Conservation (phyloP, 2,888 invertebrate species). For the Diarsia dahlii region DNA sequence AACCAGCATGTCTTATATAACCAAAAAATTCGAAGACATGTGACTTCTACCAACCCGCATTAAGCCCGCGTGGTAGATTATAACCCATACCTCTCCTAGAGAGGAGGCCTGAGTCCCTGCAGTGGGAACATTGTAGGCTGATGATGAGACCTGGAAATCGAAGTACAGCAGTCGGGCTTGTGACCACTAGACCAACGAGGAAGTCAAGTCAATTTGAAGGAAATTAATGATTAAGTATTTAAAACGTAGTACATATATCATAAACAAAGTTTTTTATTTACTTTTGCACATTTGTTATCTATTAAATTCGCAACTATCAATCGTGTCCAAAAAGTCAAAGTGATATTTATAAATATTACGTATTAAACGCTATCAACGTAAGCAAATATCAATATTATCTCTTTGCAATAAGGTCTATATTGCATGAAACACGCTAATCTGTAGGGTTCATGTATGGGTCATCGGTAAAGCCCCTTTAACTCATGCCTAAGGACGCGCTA, state of each 20-base stretch:
- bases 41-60: no score
- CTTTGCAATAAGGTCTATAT: neutral
- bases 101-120: no score
- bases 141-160: no score
- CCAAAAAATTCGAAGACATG: no score
- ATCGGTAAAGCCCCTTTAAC: conserved; percentile 4
- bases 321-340: neutral
- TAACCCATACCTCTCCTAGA: no score
- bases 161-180: no score
- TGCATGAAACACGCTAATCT: neutral
- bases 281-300: neutral
- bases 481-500: conserved; percentile 7
- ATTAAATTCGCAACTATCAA: neutral
- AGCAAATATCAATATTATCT: neutral
- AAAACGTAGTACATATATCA: neutral
- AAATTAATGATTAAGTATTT: neutral
- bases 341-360: neutral
- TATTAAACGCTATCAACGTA: neutral
- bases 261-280: neutral
- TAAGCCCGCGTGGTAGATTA: no score
- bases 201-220: no score
- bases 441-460: conserved; percentile 2
- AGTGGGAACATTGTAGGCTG: no score
- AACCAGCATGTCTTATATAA: no score
- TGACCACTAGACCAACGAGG: no score